These are phyloP conservation scores for Lithosia quadra DNA, from an alignment of 2,888 invertebrate species.

Conservation along the genomic window DNA sequence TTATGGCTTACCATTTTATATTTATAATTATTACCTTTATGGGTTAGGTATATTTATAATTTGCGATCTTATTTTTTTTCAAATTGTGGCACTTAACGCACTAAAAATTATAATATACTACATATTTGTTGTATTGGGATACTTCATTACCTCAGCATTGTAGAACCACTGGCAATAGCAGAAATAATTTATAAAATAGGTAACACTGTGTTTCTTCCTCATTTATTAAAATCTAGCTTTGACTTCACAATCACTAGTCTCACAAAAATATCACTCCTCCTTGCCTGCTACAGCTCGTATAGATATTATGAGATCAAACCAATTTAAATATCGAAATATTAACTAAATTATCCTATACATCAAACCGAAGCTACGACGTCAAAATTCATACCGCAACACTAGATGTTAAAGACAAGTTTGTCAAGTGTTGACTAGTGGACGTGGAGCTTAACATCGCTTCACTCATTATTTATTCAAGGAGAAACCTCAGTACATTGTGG, in stretches of 20 bases:
- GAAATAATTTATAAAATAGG: no score
- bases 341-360: background rate
- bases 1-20: constrained; percentile 12
- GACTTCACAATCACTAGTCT: background rate
- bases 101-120: background rate
- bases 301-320: background rate
- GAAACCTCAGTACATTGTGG: constrained; percentile 66
- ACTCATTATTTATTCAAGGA: constrained; percentile 71
- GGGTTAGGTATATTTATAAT: background rate
- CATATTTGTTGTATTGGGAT: background rate
- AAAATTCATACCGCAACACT: constrained; percentile 41
- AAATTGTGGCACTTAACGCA: no score
- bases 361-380: constrained; percentile 12
- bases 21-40: background rate
- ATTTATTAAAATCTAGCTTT: no score
- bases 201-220: no score
- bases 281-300: background rate
- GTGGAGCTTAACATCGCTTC: constrained; percentile 50
- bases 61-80: background rate
- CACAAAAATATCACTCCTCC: background rate
- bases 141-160: background rate
- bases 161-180: background rate
- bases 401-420: constrained; percentile 48
- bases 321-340: constrained; percentile 8
- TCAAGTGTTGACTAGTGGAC: constrained; percentile 52